Base-by-base conservation (phyloP, 2,888 invertebrate genomes). In the Crematogaster levior region DNA sequence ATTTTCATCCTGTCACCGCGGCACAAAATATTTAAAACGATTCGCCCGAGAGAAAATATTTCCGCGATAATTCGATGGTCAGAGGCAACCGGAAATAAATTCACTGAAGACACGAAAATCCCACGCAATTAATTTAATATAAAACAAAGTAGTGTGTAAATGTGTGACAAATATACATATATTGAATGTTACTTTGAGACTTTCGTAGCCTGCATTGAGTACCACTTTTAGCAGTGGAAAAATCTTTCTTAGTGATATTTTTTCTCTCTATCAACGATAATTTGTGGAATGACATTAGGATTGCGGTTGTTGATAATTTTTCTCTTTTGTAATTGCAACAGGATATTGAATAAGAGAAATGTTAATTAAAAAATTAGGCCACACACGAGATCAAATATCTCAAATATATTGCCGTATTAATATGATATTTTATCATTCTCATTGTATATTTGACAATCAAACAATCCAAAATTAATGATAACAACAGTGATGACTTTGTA, bases 21-120 rank as follows among this genome's bases (percentile, higher is more conserved):
- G 30, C n/a, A 15, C 15, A 43, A 73, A 60, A 27, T 58, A 60
- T 61, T 37, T 73, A 27, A 73, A 74, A 63, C 30, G 15, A 37
- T 46, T 30, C 30, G 30, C 15, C n/a, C 21, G 73, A 30, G n/a
- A 24, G 21, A n/a, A 48, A 34, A 65, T 66, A 66, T 51, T 65
- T 48, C 27, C 48, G n/a, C n/a, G 21, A 75, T 21, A 37, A 68
- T 68, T 37, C n/a, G n/a, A 66, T 9, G 15, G 24, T 40, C 9
- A n/a, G 40, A 51, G 24, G 40, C 27, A 51, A n/a, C 15, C n/a
- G 10, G 27, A 40, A 6, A 30, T 51, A 66, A 51, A 75, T 75
- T 66, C 27, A 66, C 27, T 12, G 9, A 21, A 9, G n/a, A 40
- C 12, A 9, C 18, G 12, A 51, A 30, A 40, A 40, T 37, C n/a